A percentile compares a stretch with the other conserved stretches of the same genome.
These are phyloP conservation scores for Trogon melanurus DNA, from an alignment of 2,113 vertebrate genomes.

Conservation along the genomic window DNA sequence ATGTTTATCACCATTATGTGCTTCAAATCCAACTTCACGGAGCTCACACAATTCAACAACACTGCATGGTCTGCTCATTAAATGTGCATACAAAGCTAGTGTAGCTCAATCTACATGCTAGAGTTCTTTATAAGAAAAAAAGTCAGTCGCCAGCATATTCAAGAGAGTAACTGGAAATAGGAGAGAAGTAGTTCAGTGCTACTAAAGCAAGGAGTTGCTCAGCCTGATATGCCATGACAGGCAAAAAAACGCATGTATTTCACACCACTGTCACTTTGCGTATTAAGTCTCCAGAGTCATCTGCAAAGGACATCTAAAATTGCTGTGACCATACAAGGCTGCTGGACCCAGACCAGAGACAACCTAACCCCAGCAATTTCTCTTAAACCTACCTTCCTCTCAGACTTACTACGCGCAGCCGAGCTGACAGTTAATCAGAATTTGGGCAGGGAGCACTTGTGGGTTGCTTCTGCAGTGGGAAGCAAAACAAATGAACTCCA, in stretches of 20 bases:
- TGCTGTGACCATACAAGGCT: neutral
- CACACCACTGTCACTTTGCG: neutral
- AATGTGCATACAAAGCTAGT: rapidly evolving
- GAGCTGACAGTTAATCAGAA: neutral
- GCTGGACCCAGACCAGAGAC: neutral
- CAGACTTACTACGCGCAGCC: neutral
- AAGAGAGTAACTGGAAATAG: neutral
- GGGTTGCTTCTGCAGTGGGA: neutral
- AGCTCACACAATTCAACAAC: neutral
- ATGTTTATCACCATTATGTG: neutral
- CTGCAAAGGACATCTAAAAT: neutral
- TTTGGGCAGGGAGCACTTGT: neutral
- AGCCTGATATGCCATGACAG: rapidly evolving
- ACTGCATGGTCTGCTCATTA: no score
- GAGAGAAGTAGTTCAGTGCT: neutral
- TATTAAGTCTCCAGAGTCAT: neutral
- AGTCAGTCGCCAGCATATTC: neutral
- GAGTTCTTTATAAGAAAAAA: neutral
- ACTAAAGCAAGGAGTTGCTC: neutral
- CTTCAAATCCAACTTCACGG: neutral
- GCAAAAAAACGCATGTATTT: neutral
- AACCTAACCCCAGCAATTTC: neutral
- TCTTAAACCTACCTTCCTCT: neutral
- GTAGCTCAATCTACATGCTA: neutral
- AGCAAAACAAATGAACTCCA: constrained; percentile 19